Conservation (phyloP, 2,113 vertebrate genomes). For the Oreochromis tanganicae region DNA sequence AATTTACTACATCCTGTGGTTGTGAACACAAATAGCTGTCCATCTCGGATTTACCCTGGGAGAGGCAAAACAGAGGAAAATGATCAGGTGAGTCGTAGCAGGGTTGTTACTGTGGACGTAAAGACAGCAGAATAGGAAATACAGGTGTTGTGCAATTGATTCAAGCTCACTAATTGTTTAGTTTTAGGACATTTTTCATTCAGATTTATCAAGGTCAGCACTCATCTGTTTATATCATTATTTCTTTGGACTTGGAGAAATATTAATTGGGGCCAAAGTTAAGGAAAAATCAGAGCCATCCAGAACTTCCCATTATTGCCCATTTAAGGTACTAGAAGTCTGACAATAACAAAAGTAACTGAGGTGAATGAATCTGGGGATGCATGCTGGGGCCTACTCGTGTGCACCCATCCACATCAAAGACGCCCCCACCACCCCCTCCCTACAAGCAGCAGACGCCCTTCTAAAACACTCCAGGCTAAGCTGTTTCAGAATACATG, state of each 20-base stretch:
- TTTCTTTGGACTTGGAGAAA: not conserved
- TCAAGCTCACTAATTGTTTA: not conserved
- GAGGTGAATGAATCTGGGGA: not conserved
- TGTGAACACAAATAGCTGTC: slow-evolving; percentile 84
- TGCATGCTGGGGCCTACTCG: slow-evolving; percentile 16
- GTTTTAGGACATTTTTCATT: not conserved
- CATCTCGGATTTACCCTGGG: slow-evolving; percentile 88
- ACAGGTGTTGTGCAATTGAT: not conserved
- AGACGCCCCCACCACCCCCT: not conserved
- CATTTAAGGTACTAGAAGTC: not conserved
- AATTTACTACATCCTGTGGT: slow-evolving; percentile 70
- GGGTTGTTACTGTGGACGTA: not conserved
- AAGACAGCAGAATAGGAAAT: not conserved
- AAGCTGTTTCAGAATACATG: slow-evolving; percentile 62
- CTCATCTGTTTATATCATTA: not conserved
- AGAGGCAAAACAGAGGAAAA: slow-evolving; percentile 19
- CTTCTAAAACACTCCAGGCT: slow-evolving; percentile 29
- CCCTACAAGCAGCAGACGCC: slow-evolving; percentile 17
- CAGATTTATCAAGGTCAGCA: not conserved
- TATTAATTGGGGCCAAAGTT: not conserved
- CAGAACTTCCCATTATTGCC: not conserved
- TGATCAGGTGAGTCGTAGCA: not conserved
- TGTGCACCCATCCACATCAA: slow-evolving; percentile 4
- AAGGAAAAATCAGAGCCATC: not conserved
- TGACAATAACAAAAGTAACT: not conserved